phyloP scores from a whole-genome alignment of 2,797 vertebrate species.

The Aulostomus chinensis region DNA sequence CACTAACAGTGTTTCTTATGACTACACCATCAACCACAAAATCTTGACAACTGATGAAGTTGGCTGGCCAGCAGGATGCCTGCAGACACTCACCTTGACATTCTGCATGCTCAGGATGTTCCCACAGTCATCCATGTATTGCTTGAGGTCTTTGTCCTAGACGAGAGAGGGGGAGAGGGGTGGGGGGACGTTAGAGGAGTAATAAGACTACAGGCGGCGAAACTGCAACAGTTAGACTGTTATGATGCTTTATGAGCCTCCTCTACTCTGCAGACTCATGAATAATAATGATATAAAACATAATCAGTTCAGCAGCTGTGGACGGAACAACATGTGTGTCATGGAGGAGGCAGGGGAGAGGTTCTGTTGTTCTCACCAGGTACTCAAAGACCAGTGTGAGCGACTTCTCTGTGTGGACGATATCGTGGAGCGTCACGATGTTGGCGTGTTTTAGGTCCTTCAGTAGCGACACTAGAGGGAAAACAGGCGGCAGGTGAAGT shows the following conservation, averaged over 20 bases:
- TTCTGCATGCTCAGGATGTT: constrained; percentile 98
- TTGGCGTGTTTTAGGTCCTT: constrained; percentile 98
- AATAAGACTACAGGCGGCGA: constrained; percentile 12
- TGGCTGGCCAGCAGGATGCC: constrained; percentile 26
- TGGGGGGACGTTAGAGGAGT: constrained; percentile 6
- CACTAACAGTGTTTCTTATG: constrained; percentile 22
- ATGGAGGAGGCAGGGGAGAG: constrained; percentile 10
- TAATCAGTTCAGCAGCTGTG: constrained; percentile 30
- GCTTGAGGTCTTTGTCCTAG: constrained; percentile 96
- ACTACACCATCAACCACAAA: not conserved
- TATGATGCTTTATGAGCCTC: constrained; percentile 1
- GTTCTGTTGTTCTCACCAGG: constrained; percentile 82
- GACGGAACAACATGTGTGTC: constrained; percentile 22
- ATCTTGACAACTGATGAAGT: constrained; percentile 22
- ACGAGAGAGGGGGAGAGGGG: constrained; percentile 8
- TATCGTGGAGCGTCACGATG: constrained; percentile 96
- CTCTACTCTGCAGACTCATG: constrained; percentile 18
- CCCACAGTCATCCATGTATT: constrained; percentile 97
- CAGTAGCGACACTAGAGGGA: constrained; percentile 87
- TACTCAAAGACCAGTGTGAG: constrained; percentile 97
- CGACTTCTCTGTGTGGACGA: constrained; percentile 95
- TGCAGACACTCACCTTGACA: constrained; percentile 86
- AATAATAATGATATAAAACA: constrained; percentile 44
- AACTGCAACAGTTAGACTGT: constrained; percentile 21
- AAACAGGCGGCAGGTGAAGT: not conserved